phyloP scores from a whole-genome alignment of 2,113 vertebrate species.

The Rhinolophus ferrumequinum region DNA sequence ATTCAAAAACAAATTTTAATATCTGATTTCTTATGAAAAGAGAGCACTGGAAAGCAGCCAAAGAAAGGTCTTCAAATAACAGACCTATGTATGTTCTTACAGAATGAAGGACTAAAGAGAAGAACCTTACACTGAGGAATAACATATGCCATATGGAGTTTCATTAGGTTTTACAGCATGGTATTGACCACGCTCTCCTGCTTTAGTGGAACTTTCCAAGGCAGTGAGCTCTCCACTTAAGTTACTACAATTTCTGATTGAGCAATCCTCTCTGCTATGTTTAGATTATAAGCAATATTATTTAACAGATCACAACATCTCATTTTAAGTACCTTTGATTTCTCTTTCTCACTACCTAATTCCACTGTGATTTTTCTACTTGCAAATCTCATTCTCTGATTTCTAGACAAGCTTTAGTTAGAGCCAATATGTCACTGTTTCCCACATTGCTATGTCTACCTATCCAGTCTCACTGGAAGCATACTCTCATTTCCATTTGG shows the following conservation, averaged over 20 bases:
- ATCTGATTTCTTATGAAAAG: conserved; percentile 16
- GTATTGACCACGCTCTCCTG: background rate
- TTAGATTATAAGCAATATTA: conserved; percentile 20
- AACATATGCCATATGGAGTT: background rate
- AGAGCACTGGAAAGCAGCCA: background rate
- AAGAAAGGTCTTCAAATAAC: conserved; percentile 8
- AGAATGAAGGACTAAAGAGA: background rate
- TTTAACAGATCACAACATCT: background rate
- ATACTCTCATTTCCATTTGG: background rate
- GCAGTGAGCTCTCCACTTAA: background rate
- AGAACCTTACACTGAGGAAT: background rate
- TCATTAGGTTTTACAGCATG: background rate
- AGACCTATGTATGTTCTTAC: background rate
- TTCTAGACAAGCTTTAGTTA: background rate
- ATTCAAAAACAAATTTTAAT: conserved; percentile 49
- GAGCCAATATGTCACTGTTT: background rate
- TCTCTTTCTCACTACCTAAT: conserved; percentile 24
- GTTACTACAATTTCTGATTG: background rate
- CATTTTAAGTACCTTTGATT: background rate
- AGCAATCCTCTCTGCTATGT: background rate
- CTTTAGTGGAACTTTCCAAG: background rate
- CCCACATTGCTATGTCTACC: background rate
- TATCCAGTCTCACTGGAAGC: background rate
- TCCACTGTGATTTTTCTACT: conserved; percentile 1
- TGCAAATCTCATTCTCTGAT: background rate